Conservation (phyloP, 2,113 vertebrate species). For the Pogona vitticeps region DNA sequence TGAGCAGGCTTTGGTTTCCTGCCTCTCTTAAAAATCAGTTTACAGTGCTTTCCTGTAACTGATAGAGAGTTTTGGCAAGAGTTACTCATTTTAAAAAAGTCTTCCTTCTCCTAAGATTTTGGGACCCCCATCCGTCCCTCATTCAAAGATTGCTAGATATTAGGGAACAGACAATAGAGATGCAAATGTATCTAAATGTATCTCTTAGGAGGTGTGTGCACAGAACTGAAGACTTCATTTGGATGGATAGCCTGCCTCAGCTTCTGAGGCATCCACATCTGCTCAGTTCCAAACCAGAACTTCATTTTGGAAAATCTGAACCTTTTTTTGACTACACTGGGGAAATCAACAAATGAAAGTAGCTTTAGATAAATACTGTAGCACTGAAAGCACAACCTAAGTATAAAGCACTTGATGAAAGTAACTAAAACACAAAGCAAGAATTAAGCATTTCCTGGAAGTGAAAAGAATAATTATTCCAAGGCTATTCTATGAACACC, state of each 20-base stretch:
- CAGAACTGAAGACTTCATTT: not conserved
- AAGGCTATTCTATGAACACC: too few species aligned
- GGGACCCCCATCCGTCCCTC: too few species aligned
- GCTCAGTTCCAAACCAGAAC: not conserved
- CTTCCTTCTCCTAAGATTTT: not conserved
- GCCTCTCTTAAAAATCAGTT: constrained; percentile 28
- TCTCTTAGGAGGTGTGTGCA: not conserved
- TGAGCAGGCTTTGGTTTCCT: constrained; percentile 15
- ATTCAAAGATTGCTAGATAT: not conserved
- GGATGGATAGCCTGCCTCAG: too few species aligned
- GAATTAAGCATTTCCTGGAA: too few species aligned
- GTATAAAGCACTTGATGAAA: too few species aligned
- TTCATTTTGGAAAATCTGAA: not conserved
- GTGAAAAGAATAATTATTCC: too few species aligned
- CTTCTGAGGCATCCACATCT: not conserved
- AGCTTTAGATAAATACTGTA: too few species aligned
- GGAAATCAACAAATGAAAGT: not conserved
- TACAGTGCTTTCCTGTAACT: not conserved
- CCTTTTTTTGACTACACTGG: not conserved
- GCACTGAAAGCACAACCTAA: too few species aligned
- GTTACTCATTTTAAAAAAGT: not conserved
- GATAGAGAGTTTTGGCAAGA: constrained; percentile 8
- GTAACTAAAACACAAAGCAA: too few species aligned
- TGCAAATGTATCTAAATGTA: not conserved
- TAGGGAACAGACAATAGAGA: not conserved